These are phyloP conservation scores for Leptinotarsa texana DNA, from an alignment of 1,140 invertebrate genomes.

Conservation along the genomic window DNA sequence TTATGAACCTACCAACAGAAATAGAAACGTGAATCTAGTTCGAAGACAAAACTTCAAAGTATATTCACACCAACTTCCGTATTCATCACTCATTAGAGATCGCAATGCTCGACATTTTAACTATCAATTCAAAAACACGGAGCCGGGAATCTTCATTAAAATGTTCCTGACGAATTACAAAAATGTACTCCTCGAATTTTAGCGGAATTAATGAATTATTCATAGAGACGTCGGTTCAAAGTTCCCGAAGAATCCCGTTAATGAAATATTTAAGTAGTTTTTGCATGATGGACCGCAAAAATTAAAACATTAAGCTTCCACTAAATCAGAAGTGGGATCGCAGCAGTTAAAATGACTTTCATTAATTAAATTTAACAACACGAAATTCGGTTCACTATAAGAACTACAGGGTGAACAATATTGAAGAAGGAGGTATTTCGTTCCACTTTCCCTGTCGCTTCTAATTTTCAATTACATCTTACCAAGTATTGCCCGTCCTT, in stretches of 20 bases:
- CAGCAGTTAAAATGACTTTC: conserved; percentile 20
- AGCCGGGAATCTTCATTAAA: conserved; percentile 34
- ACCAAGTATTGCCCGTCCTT: too few species aligned
- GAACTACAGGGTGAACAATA: neutral
- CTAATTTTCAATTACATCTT: too few species aligned
- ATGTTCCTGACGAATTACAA: conserved; percentile 34
- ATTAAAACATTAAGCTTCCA: conserved; percentile 35
- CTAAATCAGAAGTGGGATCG: conserved; percentile 27
- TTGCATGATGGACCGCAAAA: conserved; percentile 32
- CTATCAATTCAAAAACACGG: neutral
- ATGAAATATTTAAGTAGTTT: conserved; percentile 45
- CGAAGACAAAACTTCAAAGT: too few species aligned
- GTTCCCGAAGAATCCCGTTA: conserved; percentile 38
- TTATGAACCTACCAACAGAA: too few species aligned
- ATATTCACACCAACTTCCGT: neutral
- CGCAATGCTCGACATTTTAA: conserved; percentile 8
- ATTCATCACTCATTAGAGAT: neutral
- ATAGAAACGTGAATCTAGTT: too few species aligned
- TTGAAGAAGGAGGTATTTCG: neutral
- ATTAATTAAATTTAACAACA: conserved; percentile 41
- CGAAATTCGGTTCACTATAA: neutral
- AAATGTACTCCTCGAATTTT: conserved; percentile 37
- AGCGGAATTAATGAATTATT: conserved; percentile 40
- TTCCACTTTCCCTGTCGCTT: neutral
- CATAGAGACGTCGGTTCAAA: conserved; percentile 37